Evolutionary conservation across 2,113 vertebrate species (phyloP).

Genomic region (Poicephalus meyeri): DNA sequence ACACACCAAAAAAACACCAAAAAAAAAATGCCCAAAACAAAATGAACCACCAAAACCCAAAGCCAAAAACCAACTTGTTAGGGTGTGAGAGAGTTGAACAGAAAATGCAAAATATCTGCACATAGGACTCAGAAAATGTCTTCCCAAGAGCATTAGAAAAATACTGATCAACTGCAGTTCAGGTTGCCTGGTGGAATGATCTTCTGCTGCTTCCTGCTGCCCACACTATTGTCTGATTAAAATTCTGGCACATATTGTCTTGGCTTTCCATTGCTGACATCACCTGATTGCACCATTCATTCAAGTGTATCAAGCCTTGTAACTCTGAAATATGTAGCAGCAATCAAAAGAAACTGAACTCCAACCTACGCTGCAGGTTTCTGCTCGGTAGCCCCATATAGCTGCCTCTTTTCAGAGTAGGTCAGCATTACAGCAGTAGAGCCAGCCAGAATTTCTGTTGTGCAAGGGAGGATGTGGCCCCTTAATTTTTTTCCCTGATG

Average conservation of each 20-base stretch:
- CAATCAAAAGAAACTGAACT: slow-evolving; percentile 8
- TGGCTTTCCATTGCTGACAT: neutral
- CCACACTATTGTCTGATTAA: neutral
- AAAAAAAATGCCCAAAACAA: neutral
- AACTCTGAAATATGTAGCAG: neutral
- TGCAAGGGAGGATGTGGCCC: neutral
- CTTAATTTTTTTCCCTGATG: slow-evolving; percentile 44
- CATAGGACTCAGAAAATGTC: neutral
- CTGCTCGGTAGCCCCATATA: neutral
- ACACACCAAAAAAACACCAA: neutral
- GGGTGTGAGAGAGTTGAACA: neutral
- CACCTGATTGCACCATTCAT: neutral
- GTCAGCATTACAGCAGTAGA: neutral
- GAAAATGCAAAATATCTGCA: neutral
- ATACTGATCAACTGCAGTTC: neutral
- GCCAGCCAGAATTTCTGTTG: neutral
- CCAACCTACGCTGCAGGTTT: slow-evolving; percentile 10
- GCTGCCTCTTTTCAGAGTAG: neutral
- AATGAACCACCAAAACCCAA: neutral
- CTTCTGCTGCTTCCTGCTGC: slow-evolving; percentile 16
- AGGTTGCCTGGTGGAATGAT: neutral
- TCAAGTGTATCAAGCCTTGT: neutral
- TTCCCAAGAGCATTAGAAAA: neutral
- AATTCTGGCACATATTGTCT: neutral
- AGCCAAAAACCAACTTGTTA: fast-evolving